Conservation (phyloP, 23 tunicate species). For the Aplidium turbinatum region DNA sequence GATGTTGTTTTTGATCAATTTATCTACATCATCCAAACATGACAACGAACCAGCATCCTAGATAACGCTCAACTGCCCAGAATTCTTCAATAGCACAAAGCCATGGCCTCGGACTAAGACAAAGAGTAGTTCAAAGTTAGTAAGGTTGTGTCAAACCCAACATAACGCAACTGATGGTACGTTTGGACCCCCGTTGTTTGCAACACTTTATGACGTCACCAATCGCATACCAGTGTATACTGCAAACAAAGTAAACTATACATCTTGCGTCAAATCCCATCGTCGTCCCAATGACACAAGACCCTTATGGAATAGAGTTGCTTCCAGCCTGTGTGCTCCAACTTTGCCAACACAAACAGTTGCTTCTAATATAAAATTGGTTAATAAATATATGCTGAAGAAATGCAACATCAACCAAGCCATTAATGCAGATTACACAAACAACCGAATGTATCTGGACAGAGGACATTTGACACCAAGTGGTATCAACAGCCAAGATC, state of each 20-base stretch:
- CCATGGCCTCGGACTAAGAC: constrained; percentile 57
- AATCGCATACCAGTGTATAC: constrained; percentile 73
- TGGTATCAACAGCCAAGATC: constrained; percentile 68
- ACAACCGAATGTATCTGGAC: constrained; percentile 54
- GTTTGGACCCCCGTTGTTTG: constrained; percentile 33
- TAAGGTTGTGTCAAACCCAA: constrained; percentile 78
- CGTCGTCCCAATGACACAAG: constrained; percentile 41
- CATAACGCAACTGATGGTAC: constrained; percentile 2
- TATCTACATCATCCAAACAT: too few species aligned
- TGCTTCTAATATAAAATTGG: constrained; percentile 38
- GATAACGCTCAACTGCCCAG: too few species aligned
- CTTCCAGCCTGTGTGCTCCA: constrained; percentile 44
- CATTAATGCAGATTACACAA: constrained; percentile 49
- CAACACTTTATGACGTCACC: constrained; percentile 49
- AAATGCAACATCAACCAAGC: constrained; percentile 67
- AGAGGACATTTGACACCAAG: constrained; percentile 89
- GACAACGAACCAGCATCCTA: too few species aligned
- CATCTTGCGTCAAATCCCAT: constrained; percentile 10
- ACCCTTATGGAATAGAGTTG: constrained; percentile 61
- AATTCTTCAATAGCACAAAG: too few species aligned
- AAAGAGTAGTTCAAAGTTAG: constrained; percentile 6
- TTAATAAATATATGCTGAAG: background rate
- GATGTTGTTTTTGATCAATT: too few species aligned
- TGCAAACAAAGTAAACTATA: constrained; percentile 46
- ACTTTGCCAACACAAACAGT: constrained; percentile 25